A percentile compares a stretch with the other conserved stretches of the same genome.
Evolutionary conservation across 1,140 invertebrate species (phyloP).

Genomic region (Paraescarpia echinospica): DNA sequence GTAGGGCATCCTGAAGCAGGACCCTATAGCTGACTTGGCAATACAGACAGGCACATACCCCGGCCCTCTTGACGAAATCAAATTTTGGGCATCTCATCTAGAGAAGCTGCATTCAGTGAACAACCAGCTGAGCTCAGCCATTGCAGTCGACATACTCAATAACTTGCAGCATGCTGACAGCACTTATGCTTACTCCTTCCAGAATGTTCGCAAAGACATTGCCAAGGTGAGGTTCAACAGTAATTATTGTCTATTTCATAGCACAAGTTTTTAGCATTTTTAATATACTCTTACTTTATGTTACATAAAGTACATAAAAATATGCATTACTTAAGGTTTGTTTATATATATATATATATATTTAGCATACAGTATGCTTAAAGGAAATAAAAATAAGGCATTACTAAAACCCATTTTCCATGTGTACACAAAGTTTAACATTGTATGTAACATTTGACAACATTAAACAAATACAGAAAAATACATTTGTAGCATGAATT

Average conservation of each 20-base stretch:
- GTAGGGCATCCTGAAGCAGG: slow-evolving; percentile 51
- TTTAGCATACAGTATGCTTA: too few species aligned
- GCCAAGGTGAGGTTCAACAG: slow-evolving; percentile 39
- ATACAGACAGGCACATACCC: slow-evolving; percentile 48
- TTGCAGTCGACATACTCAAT: slow-evolving; percentile 53
- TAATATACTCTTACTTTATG: too few species aligned
- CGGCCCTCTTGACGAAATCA: slow-evolving; percentile 53
- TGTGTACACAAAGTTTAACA: too few species aligned
- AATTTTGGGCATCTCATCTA: slow-evolving; percentile 53
- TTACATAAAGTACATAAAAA: too few species aligned
- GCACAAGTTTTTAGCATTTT: background rate
- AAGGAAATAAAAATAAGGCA: too few species aligned
- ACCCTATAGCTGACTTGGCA: slow-evolving; percentile 50
- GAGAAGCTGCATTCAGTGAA: slow-evolving; percentile 51
- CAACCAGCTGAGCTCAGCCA: slow-evolving; percentile 51
- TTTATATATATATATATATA: too few species aligned
- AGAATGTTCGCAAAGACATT: slow-evolving; percentile 52
- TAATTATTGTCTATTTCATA: slow-evolving; percentile 12
- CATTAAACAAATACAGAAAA: too few species aligned
- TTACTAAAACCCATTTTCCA: too few species aligned
- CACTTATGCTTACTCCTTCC: slow-evolving; percentile 54
- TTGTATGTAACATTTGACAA: too few species aligned
- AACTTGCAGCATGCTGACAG: slow-evolving; percentile 55
- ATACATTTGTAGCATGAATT: too few species aligned
- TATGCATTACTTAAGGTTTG: too few species aligned